Percentiles rank a stretch among this genome's conserved stretches.
Conservation (phyloP, 2,113 vertebrate species). For the Fulica atra region DNA sequence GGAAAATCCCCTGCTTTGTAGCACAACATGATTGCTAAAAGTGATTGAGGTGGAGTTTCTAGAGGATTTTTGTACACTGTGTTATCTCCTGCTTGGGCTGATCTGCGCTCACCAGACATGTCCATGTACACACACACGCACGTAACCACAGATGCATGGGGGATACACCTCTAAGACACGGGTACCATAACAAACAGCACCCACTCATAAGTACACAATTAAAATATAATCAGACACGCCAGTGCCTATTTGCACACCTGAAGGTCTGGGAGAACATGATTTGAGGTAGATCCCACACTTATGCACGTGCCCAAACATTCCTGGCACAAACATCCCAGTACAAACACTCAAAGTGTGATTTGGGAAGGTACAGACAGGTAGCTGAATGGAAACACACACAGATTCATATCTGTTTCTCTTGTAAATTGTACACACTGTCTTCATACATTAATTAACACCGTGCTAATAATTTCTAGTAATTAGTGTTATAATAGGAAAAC, state of each 20-base stretch:
- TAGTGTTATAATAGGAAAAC: conserved; percentile 47
- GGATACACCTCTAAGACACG: neutral
- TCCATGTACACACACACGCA: neutral
- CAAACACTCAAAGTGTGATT: neutral
- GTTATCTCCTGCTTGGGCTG: neutral
- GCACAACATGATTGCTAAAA: neutral
- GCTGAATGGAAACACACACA: neutral
- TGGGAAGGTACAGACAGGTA: neutral
- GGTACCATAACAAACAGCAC: neutral
- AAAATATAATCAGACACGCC: neutral
- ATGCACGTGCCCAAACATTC: neutral
- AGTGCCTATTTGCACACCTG: neutral
- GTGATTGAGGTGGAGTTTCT: neutral
- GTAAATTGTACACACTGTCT: neutral
- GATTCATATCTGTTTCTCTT: neutral
- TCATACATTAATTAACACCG: conserved; percentile 24
- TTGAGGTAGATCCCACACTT: neutral
- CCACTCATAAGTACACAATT: neutral
- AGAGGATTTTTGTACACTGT: neutral
- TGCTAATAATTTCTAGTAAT: conserved; percentile 54
- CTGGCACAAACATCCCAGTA: neutral
- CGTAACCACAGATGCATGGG: neutral
- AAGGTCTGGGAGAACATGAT: neutral
- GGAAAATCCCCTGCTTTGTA: neutral
- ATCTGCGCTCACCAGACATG: neutral